These are phyloP conservation scores for Molossus alvarezi DNA, from an alignment of 2,797 vertebrate species.

Conservation along the genomic window DNA sequence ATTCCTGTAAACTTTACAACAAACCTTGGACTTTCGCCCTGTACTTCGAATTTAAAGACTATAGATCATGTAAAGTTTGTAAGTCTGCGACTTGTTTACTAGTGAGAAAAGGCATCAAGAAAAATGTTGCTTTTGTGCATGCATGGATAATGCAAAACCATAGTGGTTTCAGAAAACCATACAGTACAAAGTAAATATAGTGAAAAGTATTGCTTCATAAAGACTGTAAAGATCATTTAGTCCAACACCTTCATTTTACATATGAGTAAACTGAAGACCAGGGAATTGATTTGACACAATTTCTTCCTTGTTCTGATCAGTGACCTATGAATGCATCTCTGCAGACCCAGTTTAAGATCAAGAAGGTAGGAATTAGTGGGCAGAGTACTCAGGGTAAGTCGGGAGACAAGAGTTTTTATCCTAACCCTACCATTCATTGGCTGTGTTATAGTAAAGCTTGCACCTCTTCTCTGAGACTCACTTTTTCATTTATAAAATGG, in stretches of 20 bases:
- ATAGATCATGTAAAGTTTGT: neutral
- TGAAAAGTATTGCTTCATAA: neutral
- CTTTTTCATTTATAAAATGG: slow-evolving; percentile 7
- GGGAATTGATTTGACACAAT: neutral
- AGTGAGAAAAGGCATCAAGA: neutral
- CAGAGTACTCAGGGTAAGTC: neutral
- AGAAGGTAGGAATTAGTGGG: neutral
- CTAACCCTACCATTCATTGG: neutral
- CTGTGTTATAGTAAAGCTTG: neutral
- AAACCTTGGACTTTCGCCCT: neutral
- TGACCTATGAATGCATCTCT: neutral
- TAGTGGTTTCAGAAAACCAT: neutral
- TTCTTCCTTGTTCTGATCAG: neutral
- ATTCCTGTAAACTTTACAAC: neutral
- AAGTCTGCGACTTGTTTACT: neutral
- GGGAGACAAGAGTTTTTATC: neutral
- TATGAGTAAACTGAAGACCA: neutral
- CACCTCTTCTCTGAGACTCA: neutral
- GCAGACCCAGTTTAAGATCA: neutral
- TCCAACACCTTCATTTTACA: neutral
- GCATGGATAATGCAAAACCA: neutral
- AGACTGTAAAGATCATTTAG: neutral
- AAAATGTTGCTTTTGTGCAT: neutral
- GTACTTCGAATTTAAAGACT: neutral
- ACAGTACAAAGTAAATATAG: neutral